phyloP scores from a whole-genome alignment of 2,888 invertebrate species.

The Clitarchus hookeri region DNA sequence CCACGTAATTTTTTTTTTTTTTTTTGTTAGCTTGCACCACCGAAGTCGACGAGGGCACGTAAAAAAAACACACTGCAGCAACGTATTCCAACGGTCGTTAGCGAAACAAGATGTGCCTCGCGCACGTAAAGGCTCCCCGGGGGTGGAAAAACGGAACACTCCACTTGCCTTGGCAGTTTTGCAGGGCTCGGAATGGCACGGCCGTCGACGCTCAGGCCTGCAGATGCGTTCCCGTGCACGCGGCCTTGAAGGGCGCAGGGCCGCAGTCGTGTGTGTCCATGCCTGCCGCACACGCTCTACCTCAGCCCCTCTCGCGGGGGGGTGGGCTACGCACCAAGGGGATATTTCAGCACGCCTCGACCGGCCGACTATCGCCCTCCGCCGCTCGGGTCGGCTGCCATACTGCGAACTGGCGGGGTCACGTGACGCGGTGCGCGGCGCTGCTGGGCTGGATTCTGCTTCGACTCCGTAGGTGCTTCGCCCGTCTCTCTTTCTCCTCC shows the following conservation, averaged over 20 bases:
- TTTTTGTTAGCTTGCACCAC: not conserved
- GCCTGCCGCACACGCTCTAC: not conserved
- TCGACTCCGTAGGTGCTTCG: constrained; percentile 43
- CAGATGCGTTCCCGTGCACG: not conserved
- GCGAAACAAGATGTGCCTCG: no score
- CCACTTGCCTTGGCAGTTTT: constrained; percentile 39
- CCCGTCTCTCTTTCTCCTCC: not conserved
- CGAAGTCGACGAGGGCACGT: not conserved
- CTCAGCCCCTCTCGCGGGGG: not conserved
- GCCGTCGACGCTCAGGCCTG: not conserved
- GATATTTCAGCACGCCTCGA: not conserved
- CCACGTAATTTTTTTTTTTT: not conserved
- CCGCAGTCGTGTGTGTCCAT: not conserved
- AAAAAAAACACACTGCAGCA: not conserved
- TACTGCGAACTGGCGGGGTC: constrained; percentile 55
- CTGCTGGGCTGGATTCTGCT: constrained; percentile 42
- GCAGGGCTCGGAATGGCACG: constrained; percentile 19
- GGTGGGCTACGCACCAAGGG: no score
- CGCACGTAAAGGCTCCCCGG: no score
- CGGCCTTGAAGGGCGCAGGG: no score
- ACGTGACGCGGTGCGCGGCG: constrained; percentile 51
- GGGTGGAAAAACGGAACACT: no score
- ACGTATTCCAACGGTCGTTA: not conserved
- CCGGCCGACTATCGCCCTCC: not conserved
- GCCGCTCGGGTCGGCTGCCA: constrained; percentile 47